A percentile compares a stretch with the other conserved stretches of the same genome.
These are phyloP conservation scores for Cetoscarus ocellatus DNA, from an alignment of 2,797 vertebrate genomes.

Conservation along the genomic window DNA sequence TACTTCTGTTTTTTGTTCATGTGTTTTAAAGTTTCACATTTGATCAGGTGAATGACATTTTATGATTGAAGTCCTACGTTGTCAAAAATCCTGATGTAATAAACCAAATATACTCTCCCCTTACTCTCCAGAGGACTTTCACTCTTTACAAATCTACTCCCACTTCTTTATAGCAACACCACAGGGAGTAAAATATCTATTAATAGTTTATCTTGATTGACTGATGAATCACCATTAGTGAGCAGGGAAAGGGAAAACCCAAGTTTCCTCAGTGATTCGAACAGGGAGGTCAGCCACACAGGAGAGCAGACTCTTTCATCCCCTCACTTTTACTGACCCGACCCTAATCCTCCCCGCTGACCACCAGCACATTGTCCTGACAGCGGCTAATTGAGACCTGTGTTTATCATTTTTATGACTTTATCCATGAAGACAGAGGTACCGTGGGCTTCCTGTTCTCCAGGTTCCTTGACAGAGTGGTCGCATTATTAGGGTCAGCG, in stretches of 20 bases:
- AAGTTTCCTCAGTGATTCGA: conserved; percentile 68
- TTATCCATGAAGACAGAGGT: conserved; percentile 86
- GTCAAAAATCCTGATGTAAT: not conserved
- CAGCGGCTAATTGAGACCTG: conserved; percentile 75
- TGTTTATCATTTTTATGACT: conserved; percentile 89
- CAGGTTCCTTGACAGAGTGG: conserved; percentile 73
- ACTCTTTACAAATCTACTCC: conserved; percentile 34
- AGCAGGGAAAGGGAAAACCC: conserved; percentile 65
- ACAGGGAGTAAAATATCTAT: conserved; percentile 42
- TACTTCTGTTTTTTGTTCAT: no score
- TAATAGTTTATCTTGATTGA: conserved; percentile 64
- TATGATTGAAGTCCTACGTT: no score
- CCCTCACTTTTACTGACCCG: conserved; percentile 70
- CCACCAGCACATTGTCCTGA: conserved; percentile 75
- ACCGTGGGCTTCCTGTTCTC: conserved; percentile 80
- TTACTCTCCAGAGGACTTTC: conserved; percentile 25
- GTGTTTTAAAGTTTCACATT: no score
- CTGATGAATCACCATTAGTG: conserved; percentile 64
- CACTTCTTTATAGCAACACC: conserved; percentile 30
- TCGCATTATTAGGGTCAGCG: conserved; percentile 82
- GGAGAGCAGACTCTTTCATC: conserved; percentile 72
- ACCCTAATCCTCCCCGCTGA: conserved; percentile 56
- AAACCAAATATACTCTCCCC: conserved; percentile 7
- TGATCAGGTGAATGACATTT: no score
- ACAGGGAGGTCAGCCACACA: conserved; percentile 64